phyloP scores from a whole-genome alignment of 2,113 vertebrate genomes.

The Ondatra zibethicus region DNA sequence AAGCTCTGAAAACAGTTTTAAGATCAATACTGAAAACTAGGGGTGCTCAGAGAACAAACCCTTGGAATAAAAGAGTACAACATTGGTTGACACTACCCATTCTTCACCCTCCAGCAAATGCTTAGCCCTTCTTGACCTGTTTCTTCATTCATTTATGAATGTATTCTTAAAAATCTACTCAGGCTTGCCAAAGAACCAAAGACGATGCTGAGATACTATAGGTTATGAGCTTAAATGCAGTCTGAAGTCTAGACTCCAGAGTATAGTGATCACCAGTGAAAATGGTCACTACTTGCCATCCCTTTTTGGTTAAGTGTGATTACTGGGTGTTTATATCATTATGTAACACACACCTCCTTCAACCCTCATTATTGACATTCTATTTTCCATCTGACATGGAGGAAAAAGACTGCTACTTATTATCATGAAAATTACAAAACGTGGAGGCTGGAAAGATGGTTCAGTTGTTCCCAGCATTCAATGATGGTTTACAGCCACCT shows the following conservation, averaged over 20 bases:
- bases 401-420: background rate
- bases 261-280: background rate
- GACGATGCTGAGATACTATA: background rate
- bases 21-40: background rate
- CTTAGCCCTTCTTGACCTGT: background rate
- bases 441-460: background rate
- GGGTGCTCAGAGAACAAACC: background rate
- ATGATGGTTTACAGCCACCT: background rate
- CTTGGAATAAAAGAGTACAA: background rate
- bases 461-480: background rate
- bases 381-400: background rate
- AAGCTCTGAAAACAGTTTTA: background rate
- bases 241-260: background rate
- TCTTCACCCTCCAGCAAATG: background rate
- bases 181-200: background rate
- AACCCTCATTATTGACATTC: background rate
- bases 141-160: conserved; percentile 1
- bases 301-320: background rate
- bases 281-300: background rate
- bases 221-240: background rate
- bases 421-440: background rate
- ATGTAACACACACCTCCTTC: background rate
- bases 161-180: background rate
- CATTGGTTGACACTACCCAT: background rate
- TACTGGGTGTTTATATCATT: background rate